These are phyloP conservation scores for Strigops habroptila DNA, from an alignment of 2,113 vertebrate genomes.

Conservation along the genomic window DNA sequence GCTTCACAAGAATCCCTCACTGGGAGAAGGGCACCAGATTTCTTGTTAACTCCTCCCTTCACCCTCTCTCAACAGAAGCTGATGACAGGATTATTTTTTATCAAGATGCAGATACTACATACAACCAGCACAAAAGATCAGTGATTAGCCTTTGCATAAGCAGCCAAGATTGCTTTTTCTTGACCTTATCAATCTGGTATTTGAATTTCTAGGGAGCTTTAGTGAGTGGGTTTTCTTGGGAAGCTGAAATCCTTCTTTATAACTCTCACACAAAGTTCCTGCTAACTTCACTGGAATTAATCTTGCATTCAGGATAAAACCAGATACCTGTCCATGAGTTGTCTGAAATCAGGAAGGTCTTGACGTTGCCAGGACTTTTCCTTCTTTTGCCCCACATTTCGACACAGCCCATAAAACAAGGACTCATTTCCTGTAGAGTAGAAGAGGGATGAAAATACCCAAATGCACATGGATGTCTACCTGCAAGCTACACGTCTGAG, in stretches of 20 bases:
- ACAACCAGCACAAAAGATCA: slow-evolving; percentile 58
- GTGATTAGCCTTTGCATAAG: slow-evolving; percentile 45
- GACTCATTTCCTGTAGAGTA: background rate
- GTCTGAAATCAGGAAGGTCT: background rate
- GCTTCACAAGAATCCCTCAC: background rate
- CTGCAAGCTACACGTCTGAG: background rate
- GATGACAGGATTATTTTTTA: slow-evolving; percentile 59
- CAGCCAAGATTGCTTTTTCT: slow-evolving; percentile 48
- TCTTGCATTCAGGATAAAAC: background rate
- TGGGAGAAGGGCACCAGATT: slow-evolving; percentile 53
- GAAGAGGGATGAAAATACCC: background rate
- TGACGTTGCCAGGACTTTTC: background rate
- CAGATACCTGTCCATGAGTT: background rate
- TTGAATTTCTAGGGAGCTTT: slow-evolving; percentile 29
- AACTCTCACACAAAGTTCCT: background rate
- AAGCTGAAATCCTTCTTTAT: slow-evolving; percentile 3
- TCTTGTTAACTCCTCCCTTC: slow-evolving; percentile 34
- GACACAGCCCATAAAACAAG: background rate
- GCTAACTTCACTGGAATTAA: background rate
- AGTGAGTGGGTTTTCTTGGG: background rate
- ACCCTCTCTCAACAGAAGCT: slow-evolving; percentile 22
- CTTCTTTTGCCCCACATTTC: background rate
- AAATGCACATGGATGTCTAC: background rate
- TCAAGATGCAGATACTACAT: slow-evolving; percentile 31
- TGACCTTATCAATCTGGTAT: slow-evolving; percentile 58